Conservation (phyloP, 2,113 vertebrate genomes). For the Laticauda colubrina region DNA sequence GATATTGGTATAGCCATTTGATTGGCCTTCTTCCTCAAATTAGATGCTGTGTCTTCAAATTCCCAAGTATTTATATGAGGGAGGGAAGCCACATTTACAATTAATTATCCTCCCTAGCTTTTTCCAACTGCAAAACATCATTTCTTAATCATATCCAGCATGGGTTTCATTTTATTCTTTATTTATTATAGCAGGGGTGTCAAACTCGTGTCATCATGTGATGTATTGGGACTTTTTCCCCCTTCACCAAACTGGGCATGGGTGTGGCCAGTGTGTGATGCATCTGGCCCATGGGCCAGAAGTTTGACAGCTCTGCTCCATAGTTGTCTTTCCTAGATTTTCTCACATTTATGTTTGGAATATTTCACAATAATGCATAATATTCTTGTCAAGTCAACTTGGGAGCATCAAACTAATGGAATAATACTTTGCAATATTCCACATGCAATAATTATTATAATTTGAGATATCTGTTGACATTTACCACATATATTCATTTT, state of each 20-base stretch:
- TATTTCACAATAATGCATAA: neutral
- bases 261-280: too few relatives aligned
- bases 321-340: too few relatives aligned
- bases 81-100: neutral
- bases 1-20: neutral
- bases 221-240: too few relatives aligned
- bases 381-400: neutral
- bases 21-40: neutral
- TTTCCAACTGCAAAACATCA: neutral
- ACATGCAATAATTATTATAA: neutral
- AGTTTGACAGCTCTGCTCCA: neutral
- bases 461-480: neutral
- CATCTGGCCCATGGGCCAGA: too few relatives aligned
- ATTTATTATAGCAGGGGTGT: too few relatives aligned
- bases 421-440: neutral
- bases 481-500: neutral
- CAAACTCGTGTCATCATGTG: too few relatives aligned
- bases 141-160: neutral
- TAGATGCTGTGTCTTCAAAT: neutral
- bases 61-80: neutral
- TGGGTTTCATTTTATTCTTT: neutral
- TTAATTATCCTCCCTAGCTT: neutral
- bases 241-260: too few relatives aligned
- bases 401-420: neutral
- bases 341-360: neutral